Evolutionary conservation across 2,113 vertebrate genomes (phyloP).

Genomic region (Myotis davidii): DNA sequence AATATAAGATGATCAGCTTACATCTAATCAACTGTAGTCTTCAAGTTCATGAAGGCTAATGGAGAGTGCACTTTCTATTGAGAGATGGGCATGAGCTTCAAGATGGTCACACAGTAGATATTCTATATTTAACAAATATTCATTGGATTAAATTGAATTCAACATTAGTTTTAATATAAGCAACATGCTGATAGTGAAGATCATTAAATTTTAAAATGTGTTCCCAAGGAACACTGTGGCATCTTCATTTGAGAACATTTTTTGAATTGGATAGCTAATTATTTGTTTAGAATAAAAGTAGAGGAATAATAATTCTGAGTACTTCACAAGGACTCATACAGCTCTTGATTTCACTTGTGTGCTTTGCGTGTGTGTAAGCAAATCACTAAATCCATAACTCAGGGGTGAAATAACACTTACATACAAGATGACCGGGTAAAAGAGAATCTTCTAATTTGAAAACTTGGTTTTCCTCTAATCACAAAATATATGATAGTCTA

Average conservation of each 20-base stretch:
- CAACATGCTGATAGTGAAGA: background rate
- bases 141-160: constrained; percentile 40
- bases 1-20: background rate
- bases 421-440: background rate
- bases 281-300: constrained; percentile 64
- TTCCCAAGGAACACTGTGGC: constrained; percentile 47
- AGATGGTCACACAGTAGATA: background rate
- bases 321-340: background rate
- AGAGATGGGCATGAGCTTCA: background rate
- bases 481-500: background rate
- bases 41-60: background rate
- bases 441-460: constrained; percentile 16
- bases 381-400: background rate
- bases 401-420: background rate
- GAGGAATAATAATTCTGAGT: constrained; percentile 46
- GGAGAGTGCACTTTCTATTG: background rate
- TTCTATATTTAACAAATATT: constrained; percentile 10
- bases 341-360: constrained; percentile 34
- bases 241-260: constrained; percentile 55
- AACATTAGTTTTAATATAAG: constrained; percentile 37
- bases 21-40: background rate
- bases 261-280: constrained; percentile 74
- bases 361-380: constrained; percentile 18
- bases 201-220: constrained; percentile 70
- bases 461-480: constrained; percentile 34